phyloP scores from a whole-genome alignment of 2,888 invertebrate species.

The Tenthredo distinguenda region DNA sequence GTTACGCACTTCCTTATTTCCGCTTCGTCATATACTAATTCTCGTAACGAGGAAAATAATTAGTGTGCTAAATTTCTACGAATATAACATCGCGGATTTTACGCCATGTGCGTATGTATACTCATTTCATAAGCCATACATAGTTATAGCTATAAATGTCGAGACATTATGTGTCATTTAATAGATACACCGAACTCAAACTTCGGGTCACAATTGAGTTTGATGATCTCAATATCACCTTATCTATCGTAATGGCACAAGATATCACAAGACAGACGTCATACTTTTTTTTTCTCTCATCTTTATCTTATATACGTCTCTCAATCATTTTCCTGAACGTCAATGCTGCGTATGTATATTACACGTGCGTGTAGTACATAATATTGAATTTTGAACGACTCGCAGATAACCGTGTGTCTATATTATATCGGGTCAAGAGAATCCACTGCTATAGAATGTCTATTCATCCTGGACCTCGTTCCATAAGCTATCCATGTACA shows the following conservation, averaged over 20 bases:
- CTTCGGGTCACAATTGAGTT: constrained; percentile 28
- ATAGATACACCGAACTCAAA: background rate
- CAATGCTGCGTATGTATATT: background rate
- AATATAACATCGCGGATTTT: background rate
- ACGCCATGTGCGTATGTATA: background rate
- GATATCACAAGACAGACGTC: background rate
- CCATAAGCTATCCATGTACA: background rate
- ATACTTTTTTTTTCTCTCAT: background rate
- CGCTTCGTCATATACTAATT: background rate
- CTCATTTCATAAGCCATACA: background rate
- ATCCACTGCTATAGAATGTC: background rate
- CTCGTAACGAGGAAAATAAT: background rate
- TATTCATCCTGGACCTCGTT: background rate
- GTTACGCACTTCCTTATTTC: background rate
- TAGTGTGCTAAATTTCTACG: background rate
- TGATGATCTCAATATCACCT: constrained; percentile 1
- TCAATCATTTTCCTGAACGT: background rate
- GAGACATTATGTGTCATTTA: background rate
- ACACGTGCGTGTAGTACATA: background rate
- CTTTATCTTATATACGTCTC: background rate
- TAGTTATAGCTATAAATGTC: background rate
- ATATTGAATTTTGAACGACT: background rate
- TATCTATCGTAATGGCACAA: background rate
- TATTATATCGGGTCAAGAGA: background rate
- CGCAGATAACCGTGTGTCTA: constrained; percentile 4